Base-by-base conservation (phyloP, 2,888 invertebrate genomes). In the Eilema caniola region DNA sequence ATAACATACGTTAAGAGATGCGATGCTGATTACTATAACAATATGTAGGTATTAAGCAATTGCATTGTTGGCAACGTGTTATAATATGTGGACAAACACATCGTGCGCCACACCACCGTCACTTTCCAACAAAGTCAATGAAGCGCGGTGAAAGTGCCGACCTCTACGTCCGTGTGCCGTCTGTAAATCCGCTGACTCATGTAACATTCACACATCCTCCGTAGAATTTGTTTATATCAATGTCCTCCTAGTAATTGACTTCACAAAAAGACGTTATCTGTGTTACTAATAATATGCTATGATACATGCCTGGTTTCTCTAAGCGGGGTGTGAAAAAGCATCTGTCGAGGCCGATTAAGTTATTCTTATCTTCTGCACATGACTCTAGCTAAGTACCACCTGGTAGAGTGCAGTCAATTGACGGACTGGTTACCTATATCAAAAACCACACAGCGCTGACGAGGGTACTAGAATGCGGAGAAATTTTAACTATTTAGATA, bases 91-190 rank as follows among this genome's bases (percentile, higher is more conserved):
- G 74, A 77, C 82, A 81, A 81, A 83, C 85, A 83, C 85, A 84
- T 84, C 86, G 89, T 89, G 90, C 90, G 89, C 89, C 86, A 89
- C 88, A 88, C 88, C 87, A 88, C 85, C 87, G 90, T 93, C 94
- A 95, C 95, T 95, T 95, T 94, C 93, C 91, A 93, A 88, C 92
- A 92, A 90, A 94, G 90, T 91, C 95, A 92, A 94, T 95, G 95
- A 93, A 93, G 95, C 94, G 92, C 85, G 87, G 95, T 91, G 95
- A 95, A 95, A 95, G 95, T 95, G 91, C 85, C 92, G 89, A 92
- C 93, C 91, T 86, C 91, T 84, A 91, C 92, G 94, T 94, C 92
- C 93, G 94, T 90, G 88, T 83, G 85, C 85, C 81, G 86, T 84
- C 86, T 86, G 90, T 90, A 89, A 90, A 92, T 89, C 85, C 88